Evolutionary conservation across 2,797 vertebrate genomes (phyloP), one percentile per base, ranked within the genome.

Genomic region (Leptoclinus maculatus): DNA sequence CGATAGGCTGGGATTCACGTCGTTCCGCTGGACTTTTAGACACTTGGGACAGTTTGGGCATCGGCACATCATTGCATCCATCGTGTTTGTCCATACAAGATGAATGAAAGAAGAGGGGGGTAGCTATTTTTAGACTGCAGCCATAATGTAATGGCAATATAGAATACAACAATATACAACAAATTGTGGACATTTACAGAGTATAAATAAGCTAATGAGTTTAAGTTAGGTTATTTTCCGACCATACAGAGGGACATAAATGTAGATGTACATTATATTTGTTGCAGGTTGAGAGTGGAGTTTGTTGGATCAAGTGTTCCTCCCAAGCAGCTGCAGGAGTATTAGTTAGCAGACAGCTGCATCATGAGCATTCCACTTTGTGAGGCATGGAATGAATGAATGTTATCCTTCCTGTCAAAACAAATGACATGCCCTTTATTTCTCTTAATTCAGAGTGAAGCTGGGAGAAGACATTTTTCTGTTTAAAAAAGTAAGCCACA

Each of bases 271-370:
- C 19, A 65, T 23, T 41, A 4, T 72, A 25, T 62, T 32, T 39
- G 63, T 38, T 38, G 14, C 27, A 57, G 38, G 38, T 63, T 59
- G 70, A 67, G 36, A 23, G 25, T 7, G 19, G 21, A 65, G 59
- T 70, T 80, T 65, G 71, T 62, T 64, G 67, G 78, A 77, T 81
- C 82, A 84, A 81, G 60, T 88, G 84, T 76, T 84, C 36, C 49
- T 25, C 23, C 53, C 2, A 66, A 90, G 72, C 91, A 93, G 89
- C 90, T 93, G 90, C 82, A 83, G 19, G 39, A 63, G 59, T 6
- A 56, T 76, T 43, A 21, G 47, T 70, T 54, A 41, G 70, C 86
- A 87, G 82, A 87, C 91, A 93, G 90, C 87, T 91, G 90, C 58
- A 23, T 79, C 75, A 16, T 29, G 63, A 27, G 49, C 76, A 85